These are phyloP conservation scores for Umimayanthus kanabou DNA, from an alignment of 92 coral and sea anemone species.

Conservation along the genomic window DNA sequence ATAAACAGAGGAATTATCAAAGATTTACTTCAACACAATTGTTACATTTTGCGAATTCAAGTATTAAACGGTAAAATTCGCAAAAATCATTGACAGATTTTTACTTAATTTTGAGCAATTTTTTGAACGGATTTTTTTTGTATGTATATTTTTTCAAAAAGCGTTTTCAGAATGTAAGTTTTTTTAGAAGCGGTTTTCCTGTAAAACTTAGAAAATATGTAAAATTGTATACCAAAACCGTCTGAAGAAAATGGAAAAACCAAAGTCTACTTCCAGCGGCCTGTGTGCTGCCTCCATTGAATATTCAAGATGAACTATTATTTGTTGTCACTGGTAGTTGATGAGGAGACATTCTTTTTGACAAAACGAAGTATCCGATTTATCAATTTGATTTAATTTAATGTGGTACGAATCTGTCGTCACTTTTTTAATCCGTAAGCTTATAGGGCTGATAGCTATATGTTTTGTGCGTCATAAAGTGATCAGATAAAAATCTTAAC, in stretches of 20 bases:
- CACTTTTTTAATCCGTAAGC: neutral
- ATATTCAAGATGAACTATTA: neutral
- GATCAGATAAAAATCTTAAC: neutral
- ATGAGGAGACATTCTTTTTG: neutral
- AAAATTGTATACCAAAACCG: no score
- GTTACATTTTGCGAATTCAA: neutral
- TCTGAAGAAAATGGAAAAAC: neutral
- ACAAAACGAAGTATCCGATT: neutral
- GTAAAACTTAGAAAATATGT: no score
- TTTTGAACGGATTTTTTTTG: no score
- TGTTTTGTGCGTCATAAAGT: neutral
- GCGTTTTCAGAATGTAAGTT: no score
- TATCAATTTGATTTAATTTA: no score
- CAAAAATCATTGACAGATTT: no score
- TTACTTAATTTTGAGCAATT: neutral
- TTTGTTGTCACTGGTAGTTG: neutral
- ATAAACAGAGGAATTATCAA: no score
- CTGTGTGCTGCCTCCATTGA: no score
- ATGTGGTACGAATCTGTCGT: neutral
- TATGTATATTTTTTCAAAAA: no score
- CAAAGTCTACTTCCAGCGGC: neutral
- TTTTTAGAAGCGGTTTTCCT: no score
- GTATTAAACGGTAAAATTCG: no score
- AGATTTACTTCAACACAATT: no score
- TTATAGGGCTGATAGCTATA: neutral